A percentile compares a stretch with the other conserved stretches of the same genome.
Conservation (phyloP, 2,797 vertebrate species). For the Hyperoplus immaculatus region DNA sequence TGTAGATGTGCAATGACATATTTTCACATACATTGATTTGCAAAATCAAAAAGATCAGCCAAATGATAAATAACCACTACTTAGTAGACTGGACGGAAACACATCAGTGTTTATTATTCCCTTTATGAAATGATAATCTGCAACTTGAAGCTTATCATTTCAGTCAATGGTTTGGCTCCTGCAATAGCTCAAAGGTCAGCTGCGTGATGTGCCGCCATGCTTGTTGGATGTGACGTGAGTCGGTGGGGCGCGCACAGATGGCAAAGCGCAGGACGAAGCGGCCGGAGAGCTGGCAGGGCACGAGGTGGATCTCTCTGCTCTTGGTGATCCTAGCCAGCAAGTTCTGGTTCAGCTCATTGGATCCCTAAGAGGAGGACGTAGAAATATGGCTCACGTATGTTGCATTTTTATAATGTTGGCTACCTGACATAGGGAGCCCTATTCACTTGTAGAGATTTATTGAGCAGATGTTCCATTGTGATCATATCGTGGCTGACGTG, state of each 20-base stretch:
- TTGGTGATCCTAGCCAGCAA: constrained; percentile 91
- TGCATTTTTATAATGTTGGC: neutral
- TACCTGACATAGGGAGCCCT: neutral
- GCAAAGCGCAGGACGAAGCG: constrained; percentile 93
- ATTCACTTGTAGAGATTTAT: neutral
- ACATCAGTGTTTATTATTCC: constrained; percentile 28
- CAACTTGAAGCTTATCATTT: constrained; percentile 40
- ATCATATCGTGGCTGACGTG: neutral
- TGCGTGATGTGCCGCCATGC: constrained; percentile 93
- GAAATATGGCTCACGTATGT: neutral
- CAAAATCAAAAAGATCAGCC: neutral
- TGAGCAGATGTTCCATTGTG: neutral
- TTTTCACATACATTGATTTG: constrained; percentile 8
- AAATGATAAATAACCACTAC: constrained; percentile 8
- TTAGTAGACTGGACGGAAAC: neutral
- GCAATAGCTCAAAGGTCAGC: constrained; percentile 87
- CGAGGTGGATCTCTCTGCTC: constrained; percentile 91
- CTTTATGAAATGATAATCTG: constrained; percentile 47
- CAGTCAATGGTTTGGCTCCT: constrained; percentile 66
- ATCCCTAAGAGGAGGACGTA: constrained; percentile 82
- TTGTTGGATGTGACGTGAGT: constrained; percentile 87
- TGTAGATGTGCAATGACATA: neutral
- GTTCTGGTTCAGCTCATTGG: constrained; percentile 89
- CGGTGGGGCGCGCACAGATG: constrained; percentile 87
- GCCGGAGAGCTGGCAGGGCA: constrained; percentile 90